phyloP scores from a whole-genome alignment of 2,113 vertebrate genomes.

The Amphiprion percula region DNA sequence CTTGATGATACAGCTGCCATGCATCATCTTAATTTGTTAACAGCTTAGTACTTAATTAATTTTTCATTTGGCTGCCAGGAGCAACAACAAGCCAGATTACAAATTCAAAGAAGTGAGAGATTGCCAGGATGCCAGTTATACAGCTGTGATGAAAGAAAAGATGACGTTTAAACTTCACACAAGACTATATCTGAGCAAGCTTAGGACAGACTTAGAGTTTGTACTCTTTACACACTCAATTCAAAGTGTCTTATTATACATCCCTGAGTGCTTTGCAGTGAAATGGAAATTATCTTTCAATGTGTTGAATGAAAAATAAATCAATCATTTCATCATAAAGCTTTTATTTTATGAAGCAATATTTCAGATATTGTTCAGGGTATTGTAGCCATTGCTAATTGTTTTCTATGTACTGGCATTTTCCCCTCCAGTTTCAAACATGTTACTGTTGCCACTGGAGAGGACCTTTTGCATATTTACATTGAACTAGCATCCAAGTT shows the following conservation, averaged over 20 bases:
- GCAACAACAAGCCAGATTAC: neutral
- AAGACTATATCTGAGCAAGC: neutral
- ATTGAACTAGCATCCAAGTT: too few relatives aligned
- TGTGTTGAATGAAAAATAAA: too few relatives aligned
- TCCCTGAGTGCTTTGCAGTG: neutral
- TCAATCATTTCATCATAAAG: too few relatives aligned
- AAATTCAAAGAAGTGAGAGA: neutral
- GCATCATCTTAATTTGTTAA: constrained; percentile 7
- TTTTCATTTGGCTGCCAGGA: neutral
- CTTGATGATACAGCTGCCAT: neutral
- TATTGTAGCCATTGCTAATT: neutral
- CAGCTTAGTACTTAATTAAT: constrained; percentile 1
- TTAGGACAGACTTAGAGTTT: neutral
- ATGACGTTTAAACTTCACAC: neutral
- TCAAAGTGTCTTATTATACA: neutral
- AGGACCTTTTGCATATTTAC: too few relatives aligned
- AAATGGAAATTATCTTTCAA: too few relatives aligned
- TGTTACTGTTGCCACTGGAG: neutral
- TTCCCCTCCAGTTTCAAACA: neutral
- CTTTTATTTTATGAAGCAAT: too few relatives aligned
- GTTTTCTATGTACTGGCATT: neutral
- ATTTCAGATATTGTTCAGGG: too few relatives aligned
- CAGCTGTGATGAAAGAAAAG: neutral
- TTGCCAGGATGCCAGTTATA: neutral
- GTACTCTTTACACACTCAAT: neutral